These are phyloP conservation scores for Mionectes macconnelli DNA, from an alignment of 2,113 vertebrate genomes.

Conservation along the genomic window DNA sequence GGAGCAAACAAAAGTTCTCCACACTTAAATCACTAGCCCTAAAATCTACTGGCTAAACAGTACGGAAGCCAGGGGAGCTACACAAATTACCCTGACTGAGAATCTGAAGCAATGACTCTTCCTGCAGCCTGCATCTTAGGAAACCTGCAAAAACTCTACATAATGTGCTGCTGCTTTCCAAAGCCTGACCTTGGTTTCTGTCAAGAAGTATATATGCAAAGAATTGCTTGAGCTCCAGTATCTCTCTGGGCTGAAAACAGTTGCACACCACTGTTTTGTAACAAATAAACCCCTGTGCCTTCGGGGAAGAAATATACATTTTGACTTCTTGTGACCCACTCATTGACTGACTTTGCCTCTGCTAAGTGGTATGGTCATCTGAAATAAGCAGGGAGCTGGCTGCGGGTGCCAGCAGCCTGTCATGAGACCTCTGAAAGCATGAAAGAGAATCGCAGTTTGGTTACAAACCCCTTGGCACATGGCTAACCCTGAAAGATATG, in stretches of 20 bases:
- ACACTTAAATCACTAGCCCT: neutral
- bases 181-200: neutral
- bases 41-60: neutral
- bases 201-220: neutral
- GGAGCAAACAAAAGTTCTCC: neutral
- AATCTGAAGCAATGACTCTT: neutral
- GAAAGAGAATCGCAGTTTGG: constrained; percentile 29
- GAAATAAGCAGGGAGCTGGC: neutral
- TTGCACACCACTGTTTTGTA: neutral
- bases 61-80: neutral
- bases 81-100: neutral
- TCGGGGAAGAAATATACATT: neutral
- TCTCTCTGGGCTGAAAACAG: neutral
- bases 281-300: neutral
- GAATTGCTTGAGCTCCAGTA: neutral
- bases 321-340: neutral
- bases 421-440: constrained; percentile 18
- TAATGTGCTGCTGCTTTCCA: neutral
- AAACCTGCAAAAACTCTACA: neutral
- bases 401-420: neutral
- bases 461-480: constrained; percentile 14
- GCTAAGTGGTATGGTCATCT: neutral
- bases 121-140: neutral
- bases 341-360: neutral
- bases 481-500: constrained; percentile 33